These are phyloP conservation scores for Calvadosia cruxmelitensis DNA, from an alignment of 30 jellyfish, hydroid and myxozoan species.

Conservation along the genomic window DNA sequence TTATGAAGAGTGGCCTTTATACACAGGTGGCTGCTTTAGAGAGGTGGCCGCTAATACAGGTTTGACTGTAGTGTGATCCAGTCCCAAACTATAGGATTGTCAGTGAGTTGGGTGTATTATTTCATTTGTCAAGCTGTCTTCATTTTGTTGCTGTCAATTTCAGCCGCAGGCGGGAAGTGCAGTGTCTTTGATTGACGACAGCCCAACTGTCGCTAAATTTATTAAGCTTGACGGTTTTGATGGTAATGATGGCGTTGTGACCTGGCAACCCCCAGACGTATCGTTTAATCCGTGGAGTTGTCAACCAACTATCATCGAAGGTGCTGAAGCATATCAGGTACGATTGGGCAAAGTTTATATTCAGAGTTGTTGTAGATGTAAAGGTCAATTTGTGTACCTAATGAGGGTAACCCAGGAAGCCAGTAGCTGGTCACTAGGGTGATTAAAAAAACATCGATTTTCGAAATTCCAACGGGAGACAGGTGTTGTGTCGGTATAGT, in stretches of 20 bases:
- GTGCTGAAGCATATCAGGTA: slow-evolving; percentile 92
- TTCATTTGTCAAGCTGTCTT: too few relatives aligned
- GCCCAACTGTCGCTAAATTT: slow-evolving; percentile 17
- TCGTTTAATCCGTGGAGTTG: slow-evolving; percentile 88
- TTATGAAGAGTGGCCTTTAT: neutral
- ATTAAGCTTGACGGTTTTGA: slow-evolving; percentile 13
- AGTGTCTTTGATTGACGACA: slow-evolving; percentile 22
- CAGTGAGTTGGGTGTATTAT: too few relatives aligned
- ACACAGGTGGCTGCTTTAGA: neutral
- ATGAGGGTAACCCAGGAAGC: too few relatives aligned
- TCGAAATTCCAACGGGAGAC: too few relatives aligned
- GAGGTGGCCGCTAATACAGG: neutral
- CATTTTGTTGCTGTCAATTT: neutral
- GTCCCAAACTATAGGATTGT: too few relatives aligned
- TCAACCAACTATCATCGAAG: slow-evolving; percentile 84
- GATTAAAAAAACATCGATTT: too few relatives aligned
- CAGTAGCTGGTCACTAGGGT: too few relatives aligned
- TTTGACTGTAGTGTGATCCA: neutral
- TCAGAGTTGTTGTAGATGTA: neutral
- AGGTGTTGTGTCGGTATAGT: too few relatives aligned
- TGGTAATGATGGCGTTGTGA: slow-evolving; percentile 20
- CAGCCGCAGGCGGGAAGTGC: slow-evolving; percentile 29
- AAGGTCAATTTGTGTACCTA: too few relatives aligned
- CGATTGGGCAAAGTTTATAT: too few relatives aligned
- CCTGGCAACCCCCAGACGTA: slow-evolving; percentile 82